Conservation (phyloP, 2,797 vertebrate genomes). For the Chelidonichthys spinosus region DNA sequence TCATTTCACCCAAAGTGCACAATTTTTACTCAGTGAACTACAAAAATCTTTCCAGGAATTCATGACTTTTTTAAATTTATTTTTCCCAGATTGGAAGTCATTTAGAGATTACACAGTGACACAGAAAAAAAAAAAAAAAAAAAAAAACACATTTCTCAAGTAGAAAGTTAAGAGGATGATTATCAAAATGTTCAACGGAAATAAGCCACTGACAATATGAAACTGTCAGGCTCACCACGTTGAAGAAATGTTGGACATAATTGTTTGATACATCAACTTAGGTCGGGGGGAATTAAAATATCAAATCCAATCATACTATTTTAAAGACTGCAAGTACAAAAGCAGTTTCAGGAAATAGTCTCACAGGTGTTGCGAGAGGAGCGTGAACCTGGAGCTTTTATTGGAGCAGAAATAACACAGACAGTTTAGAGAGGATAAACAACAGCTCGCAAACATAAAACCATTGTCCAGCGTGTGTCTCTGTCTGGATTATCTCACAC, state of each 20-base stretch:
- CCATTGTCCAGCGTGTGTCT: slow-evolving; percentile 27
- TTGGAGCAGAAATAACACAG: slow-evolving; percentile 34
- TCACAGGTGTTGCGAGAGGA: neutral
- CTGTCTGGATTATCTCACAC: slow-evolving; percentile 64
- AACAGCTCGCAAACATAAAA: slow-evolving; percentile 33
- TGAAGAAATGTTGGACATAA: neutral
- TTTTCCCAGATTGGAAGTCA: neutral
- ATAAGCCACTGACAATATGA: slow-evolving; percentile 9
- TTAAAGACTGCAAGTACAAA: slow-evolving; percentile 1
- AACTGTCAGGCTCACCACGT: neutral
- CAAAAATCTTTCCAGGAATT: slow-evolving; percentile 28
- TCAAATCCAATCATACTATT: neutral
- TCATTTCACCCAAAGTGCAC: slow-evolving; percentile 28
- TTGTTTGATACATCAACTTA: neutral
- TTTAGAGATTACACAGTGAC: slow-evolving; percentile 3
- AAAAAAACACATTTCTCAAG: neutral
- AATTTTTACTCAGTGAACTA: neutral
- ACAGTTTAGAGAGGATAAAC: slow-evolving; percentile 52
- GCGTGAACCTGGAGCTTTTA: slow-evolving; percentile 21
- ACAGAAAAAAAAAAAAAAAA: neutral
- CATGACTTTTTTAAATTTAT: neutral
- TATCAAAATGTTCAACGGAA: neutral
- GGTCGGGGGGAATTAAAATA: no score
- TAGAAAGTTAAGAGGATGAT: no score
- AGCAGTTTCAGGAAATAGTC: slow-evolving; percentile 1